phyloP scores from a whole-genome alignment of 2,797 vertebrate genomes.

The Macroramphosus scolopax region DNA sequence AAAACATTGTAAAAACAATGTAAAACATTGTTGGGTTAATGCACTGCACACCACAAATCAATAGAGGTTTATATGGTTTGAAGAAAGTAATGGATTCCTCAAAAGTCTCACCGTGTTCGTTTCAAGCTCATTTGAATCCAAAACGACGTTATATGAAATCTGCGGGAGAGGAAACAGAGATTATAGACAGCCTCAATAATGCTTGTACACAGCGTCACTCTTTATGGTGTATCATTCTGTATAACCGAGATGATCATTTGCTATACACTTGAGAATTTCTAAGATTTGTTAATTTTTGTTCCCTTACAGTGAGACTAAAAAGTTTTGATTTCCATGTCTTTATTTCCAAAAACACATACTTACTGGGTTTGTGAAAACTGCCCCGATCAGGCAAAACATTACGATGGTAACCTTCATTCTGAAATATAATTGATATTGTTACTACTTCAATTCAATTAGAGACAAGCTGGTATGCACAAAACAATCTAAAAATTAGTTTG shows the following conservation, averaged over 20 bases:
- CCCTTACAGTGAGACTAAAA: too few relatives aligned
- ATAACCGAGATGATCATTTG: too few relatives aligned
- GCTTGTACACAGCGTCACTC: too few relatives aligned
- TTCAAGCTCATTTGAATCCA: constrained; percentile 49
- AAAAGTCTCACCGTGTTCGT: constrained; percentile 66
- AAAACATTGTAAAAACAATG: too few relatives aligned
- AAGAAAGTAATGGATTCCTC: background rate
- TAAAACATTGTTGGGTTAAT: constrained; percentile 3
- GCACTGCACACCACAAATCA: background rate
- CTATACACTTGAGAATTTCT: too few relatives aligned
- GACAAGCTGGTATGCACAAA: background rate
- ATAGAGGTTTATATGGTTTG: background rate
- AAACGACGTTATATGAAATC: constrained; percentile 56
- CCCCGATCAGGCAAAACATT: constrained; percentile 69
- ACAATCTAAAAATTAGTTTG: too few relatives aligned
- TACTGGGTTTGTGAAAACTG: constrained; percentile 73
- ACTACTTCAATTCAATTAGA: background rate
- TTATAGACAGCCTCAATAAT: background rate
- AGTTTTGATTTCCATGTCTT: too few relatives aligned
- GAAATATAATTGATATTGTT: constrained; percentile 21
- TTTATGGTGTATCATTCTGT: too few relatives aligned
- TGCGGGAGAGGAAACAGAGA: constrained; percentile 32
- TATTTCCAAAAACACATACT: constrained; percentile 43
- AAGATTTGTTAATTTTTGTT: too few relatives aligned
- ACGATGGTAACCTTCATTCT: constrained; percentile 73